These are phyloP conservation scores for Prunella fulvescens DNA, from an alignment of 2,113 vertebrate species.

Conservation along the genomic window DNA sequence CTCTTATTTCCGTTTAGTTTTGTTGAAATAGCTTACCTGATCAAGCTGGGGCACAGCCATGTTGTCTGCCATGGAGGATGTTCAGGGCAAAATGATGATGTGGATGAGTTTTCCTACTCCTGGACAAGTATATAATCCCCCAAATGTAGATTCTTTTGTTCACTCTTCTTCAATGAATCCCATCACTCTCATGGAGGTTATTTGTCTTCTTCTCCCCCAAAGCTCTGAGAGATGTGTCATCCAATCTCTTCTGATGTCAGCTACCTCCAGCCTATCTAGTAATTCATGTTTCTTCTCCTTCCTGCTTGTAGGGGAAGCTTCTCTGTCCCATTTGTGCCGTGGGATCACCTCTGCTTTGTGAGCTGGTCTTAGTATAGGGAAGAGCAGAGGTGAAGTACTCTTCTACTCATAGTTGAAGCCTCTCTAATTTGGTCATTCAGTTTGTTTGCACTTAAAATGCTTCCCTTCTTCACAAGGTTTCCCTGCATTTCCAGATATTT, in stretches of 20 bases:
- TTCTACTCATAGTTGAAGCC: neutral
- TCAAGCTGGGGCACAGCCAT: neutral
- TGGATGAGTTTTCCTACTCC: neutral
- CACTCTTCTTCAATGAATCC: neutral
- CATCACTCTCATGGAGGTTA: neutral
- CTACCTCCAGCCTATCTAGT: neutral
- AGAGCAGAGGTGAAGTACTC: neutral
- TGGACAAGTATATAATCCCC: neutral
- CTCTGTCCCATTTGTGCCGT: neutral
- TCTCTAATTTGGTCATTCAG: neutral
- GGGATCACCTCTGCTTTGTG: neutral
- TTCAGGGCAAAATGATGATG: neutral
- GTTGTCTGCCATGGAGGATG: neutral
- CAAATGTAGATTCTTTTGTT: neutral
- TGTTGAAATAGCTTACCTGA: neutral
- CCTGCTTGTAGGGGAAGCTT: neutral
- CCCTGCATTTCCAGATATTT: neutral
- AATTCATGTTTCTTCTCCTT: neutral
- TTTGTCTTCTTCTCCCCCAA: neutral
- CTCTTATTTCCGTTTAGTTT: neutral
- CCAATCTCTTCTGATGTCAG: neutral
- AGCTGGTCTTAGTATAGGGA: neutral
- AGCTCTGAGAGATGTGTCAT: neutral
- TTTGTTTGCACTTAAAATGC: neutral
- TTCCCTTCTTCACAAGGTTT: neutral